A percentile compares a stretch with the other conserved stretches of the same genome.
Conservation (phyloP, 2,113 vertebrate species). For the Brachypodius melanocephalos region DNA sequence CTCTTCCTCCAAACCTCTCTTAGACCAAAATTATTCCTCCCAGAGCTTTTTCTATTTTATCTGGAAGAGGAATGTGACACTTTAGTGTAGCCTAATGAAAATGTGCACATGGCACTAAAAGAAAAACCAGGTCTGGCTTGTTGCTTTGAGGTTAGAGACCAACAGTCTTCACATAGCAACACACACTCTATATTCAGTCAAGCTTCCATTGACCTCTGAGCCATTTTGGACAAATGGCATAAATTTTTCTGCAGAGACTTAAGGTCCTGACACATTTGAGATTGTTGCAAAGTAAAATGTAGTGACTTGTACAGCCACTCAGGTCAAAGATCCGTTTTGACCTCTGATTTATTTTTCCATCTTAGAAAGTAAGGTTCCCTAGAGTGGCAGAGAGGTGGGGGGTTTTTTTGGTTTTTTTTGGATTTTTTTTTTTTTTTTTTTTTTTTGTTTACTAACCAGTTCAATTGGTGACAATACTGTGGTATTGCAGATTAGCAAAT, state of each 20-base stretch:
- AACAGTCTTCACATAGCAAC: neutral
- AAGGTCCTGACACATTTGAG: neutral
- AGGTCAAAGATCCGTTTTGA: neutral
- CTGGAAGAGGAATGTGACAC: neutral
- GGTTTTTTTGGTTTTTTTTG: no score
- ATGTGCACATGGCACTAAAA: neutral
- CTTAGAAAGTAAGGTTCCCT: neutral
- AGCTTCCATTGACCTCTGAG: neutral
- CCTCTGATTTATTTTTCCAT: neutral
- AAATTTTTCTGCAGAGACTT: neutral
- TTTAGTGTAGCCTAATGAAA: neutral
- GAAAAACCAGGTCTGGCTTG: neutral
- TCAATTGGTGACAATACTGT: neutral
- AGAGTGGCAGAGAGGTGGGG: neutral
- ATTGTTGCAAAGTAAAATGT: neutral
- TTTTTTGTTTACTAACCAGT: neutral
- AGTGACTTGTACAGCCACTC: neutral
- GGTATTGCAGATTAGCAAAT: neutral
- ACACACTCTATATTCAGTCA: accelerated
- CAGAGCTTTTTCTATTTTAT: neutral
- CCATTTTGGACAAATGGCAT: neutral
- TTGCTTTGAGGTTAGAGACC: neutral
- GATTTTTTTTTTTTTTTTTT: no score
- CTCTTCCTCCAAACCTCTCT: neutral
- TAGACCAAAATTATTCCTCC: neutral